Percentiles rank a stretch among this genome's conserved stretches.
These are phyloP conservation scores for Caranx melampygus DNA, from an alignment of 2,113 vertebrate genomes.

Conservation along the genomic window DNA sequence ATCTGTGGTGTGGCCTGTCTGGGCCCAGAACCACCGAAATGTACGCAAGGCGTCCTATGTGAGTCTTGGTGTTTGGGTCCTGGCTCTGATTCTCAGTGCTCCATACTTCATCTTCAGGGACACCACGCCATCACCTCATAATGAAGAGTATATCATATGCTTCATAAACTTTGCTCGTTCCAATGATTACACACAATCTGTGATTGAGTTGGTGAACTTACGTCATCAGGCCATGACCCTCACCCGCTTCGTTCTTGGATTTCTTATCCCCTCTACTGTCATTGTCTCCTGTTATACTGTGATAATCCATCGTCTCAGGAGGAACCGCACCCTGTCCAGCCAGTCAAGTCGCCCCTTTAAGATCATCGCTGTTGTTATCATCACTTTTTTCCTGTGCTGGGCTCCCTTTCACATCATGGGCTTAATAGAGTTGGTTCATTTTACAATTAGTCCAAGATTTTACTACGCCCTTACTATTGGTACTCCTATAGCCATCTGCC, in stretches of 20 bases:
- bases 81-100: constrained; percentile 83
- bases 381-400: constrained; percentile 90
- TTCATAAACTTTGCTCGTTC: constrained; percentile 80
- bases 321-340: constrained; percentile 81
- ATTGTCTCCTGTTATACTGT: constrained; percentile 88
- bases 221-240: constrained; percentile 83
- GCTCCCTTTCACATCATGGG: constrained; percentile 88
- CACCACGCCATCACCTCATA: constrained; percentile 44
- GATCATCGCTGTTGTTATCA: constrained; percentile 89
- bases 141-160: constrained; percentile 76
- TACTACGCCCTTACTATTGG: constrained; percentile 68
- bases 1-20: constrained; percentile 86
- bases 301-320: constrained; percentile 84
- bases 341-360: constrained; percentile 86
- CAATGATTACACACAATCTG: constrained; percentile 58
- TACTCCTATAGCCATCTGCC: constrained; percentile 75
- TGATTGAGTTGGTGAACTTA: constrained; percentile 63
- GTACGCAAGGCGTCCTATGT: too few relatives aligned
- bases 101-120: constrained; percentile 57
- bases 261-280: constrained; percentile 86
- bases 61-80: constrained; percentile 82
- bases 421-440: constrained; percentile 79
- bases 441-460: constrained; percentile 63
- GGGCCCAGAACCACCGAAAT: constrained; percentile 87
- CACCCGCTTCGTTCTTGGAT: constrained; percentile 85